Evolutionary conservation across 2,797 vertebrate species (phyloP), one percentile per base, ranked within the genome.

Genomic region (Dermochelys coriacea): DNA sequence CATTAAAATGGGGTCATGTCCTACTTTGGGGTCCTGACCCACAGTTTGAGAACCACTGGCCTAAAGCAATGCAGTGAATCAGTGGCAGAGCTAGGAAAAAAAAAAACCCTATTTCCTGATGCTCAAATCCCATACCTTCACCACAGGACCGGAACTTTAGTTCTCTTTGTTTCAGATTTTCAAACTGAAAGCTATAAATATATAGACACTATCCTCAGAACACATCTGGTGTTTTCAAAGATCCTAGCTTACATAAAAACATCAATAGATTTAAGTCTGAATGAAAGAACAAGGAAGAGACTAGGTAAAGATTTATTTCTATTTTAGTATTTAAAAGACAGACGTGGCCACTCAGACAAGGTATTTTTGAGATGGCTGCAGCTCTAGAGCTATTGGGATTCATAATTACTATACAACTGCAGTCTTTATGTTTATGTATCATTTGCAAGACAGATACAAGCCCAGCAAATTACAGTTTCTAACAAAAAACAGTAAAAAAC

Each of bases 391-490:
- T 93, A 59, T 11, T 92, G 87, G 95, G 77, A 82, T 87, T 96
- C 51, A 89, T 92, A 47, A 84, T 95, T 96, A 96, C 95, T 86
- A 94, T 91, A 79, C 89, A 85, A 29, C 80, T 82, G 64, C 14
- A 88, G 75, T 2, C 47, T 68, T 11, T 19, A 19, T 68, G n/a
- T 21, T 68, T 37, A 68, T 37, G 45, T 27, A 47, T 75, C 74
- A 49, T 49, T 77, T 77, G 74, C 74, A 77, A 27, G 74, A 31
- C 25, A 37, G 27, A 27, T 27, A 51, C 7, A 95, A 89, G 80
- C 89, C 91, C 91, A 94, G 87, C 91, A 82, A 87, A 94, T 61
- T 96, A 93, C 8, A 86, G 57, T 82, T 96, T 93, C 88, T 92
- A 93, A 51, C 74, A 91, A 95, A 27, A 74, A 91, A 85, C 82